Percentiles rank a stretch among this genome's conserved stretches.
phyloP scores from a whole-genome alignment of 2,797 vertebrate genomes.

The Bradypodion pumilum region DNA sequence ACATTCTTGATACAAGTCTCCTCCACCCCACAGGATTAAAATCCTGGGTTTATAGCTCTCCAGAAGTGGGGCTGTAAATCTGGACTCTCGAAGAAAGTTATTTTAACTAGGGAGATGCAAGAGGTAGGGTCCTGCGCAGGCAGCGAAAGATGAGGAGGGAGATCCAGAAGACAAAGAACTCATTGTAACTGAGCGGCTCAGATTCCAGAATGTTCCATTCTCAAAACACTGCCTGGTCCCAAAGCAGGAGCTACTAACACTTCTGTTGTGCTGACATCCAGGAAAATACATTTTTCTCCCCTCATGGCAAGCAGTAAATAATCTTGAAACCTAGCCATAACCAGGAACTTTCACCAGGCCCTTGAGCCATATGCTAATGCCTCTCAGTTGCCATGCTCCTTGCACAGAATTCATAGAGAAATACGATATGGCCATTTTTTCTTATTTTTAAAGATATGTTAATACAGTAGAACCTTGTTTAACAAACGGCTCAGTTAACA shows the following conservation, averaged over 20 bases:
- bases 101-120: slow-evolving; percentile 20
- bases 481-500: too few relatives aligned
- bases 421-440: not conserved
- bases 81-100: slow-evolving; percentile 10
- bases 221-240: not conserved
- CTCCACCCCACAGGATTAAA: slow-evolving; percentile 1
- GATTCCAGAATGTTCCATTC: not conserved
- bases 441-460: not conserved
- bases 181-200: not conserved
- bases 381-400: not conserved
- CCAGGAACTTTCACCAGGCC: too few relatives aligned
- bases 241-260: not conserved
- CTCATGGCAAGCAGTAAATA: not conserved
- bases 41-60: not conserved
- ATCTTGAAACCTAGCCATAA: not conserved
- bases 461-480: too few relatives aligned
- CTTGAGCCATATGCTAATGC: not conserved
- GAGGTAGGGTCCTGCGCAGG: not conserved
- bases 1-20: not conserved
- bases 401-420: not conserved
- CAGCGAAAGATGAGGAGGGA: not conserved
- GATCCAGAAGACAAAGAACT: not conserved
- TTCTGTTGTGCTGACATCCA: not conserved
- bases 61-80: slow-evolving; percentile 9
- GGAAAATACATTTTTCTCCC: not conserved